Evolutionary conservation across 2,113 vertebrate species (phyloP).

Genomic region (Trochalopteron elliotii): DNA sequence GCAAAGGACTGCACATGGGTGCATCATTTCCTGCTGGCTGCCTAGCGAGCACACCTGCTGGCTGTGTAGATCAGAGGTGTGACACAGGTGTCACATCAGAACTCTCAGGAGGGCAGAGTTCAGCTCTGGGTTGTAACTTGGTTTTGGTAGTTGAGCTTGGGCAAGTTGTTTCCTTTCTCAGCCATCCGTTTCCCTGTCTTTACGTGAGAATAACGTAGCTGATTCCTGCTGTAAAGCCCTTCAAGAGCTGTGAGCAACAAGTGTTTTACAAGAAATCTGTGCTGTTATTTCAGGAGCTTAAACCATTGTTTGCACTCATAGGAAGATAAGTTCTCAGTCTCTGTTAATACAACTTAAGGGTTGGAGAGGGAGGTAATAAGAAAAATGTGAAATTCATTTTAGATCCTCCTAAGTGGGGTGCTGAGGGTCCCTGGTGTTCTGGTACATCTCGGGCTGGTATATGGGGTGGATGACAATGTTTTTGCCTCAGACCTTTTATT

Average conservation of each 20-base stretch:
- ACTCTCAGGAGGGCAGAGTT: not conserved
- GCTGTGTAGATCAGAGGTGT: not conserved
- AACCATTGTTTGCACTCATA: not conserved
- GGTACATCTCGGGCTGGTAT: not conserved
- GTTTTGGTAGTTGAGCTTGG: not conserved
- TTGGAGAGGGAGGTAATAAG: not conserved
- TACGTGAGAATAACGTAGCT: not conserved
- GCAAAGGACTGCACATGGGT: not conserved
- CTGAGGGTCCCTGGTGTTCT: not conserved
- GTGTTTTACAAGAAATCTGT: not conserved
- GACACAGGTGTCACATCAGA: not conserved
- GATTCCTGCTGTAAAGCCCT: not conserved
- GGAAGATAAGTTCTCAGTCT: not conserved
- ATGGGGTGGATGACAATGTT: not conserved
- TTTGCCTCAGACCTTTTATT: not conserved
- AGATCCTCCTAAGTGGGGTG: not conserved
- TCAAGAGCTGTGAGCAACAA: not conserved
- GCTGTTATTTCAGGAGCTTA: not conserved
- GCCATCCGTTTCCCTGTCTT: not conserved
- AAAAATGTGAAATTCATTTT: not conserved
- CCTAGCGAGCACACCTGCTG: rapidly evolving
- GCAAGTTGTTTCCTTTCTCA: not conserved
- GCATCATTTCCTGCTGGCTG: not conserved
- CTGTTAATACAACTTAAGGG: not conserved
- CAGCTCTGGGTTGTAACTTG: not conserved